Percentiles rank a stretch among this genome's conserved stretches.
Evolutionary conservation across 2,797 vertebrate species (phyloP).

Genomic region (Sebastes iracundus): DNA sequence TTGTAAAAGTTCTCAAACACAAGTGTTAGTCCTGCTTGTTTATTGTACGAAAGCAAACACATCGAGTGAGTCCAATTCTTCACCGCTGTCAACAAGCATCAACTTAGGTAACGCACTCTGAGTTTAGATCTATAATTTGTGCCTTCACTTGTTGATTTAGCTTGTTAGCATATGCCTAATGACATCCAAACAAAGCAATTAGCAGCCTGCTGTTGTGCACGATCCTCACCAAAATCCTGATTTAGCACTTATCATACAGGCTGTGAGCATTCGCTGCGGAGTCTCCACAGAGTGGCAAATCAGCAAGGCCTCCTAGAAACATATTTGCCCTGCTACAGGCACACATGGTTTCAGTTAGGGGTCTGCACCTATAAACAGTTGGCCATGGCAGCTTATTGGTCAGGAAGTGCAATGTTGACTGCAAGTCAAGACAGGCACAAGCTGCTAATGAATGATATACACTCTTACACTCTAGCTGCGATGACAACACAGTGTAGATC

Average conservation of each 20-base stretch:
- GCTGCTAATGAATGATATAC: conserved; percentile 76
- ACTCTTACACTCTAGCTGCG: conserved; percentile 23
- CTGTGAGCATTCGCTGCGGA: not conserved
- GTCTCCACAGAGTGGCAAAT: conserved; percentile 62
- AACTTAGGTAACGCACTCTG: not conserved
- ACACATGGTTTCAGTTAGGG: conserved; percentile 82
- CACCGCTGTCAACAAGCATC: conserved; percentile 16
- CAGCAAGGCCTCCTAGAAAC: conserved; percentile 59
- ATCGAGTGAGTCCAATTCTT: conserved; percentile 12
- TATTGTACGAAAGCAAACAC: conserved; percentile 18
- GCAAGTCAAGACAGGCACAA: conserved; percentile 77
- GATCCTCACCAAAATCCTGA: conserved; percentile 29
- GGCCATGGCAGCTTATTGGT: conserved; percentile 75
- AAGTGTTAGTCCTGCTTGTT: conserved; percentile 21
- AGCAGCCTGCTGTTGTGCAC: conserved; percentile 7
- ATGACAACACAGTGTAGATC: conserved; percentile 31
- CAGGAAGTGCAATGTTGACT: conserved; percentile 78
- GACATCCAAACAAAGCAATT: conserved; percentile 42
- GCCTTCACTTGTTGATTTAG: conserved; percentile 21
- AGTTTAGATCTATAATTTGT: not conserved
- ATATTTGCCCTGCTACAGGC: conserved; percentile 71
- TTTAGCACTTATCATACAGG: conserved; percentile 36
- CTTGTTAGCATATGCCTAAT: conserved; percentile 14
- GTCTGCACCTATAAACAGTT: conserved; percentile 83
- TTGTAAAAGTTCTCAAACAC: conserved; percentile 23